Conservation (phyloP, 2,113 vertebrate genomes). For the Grus americana region DNA sequence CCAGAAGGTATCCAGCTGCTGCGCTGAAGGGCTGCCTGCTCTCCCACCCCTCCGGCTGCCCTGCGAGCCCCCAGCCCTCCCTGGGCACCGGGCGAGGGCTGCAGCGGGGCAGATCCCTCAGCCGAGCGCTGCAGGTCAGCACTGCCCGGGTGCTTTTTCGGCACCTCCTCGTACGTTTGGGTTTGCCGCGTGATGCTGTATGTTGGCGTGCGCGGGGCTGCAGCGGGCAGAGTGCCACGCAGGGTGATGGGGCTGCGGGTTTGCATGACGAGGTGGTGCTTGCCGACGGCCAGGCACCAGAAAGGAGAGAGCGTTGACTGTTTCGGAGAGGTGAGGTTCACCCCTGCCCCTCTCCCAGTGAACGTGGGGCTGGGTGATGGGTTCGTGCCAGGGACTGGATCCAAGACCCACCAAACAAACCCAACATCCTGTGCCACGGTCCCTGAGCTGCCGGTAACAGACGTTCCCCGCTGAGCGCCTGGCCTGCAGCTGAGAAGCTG, state of each 20-base stretch:
- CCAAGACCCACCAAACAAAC: neutral
- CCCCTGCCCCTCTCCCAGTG: no score
- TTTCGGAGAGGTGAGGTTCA: neutral
- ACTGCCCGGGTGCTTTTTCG: accelerated
- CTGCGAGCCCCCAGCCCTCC: neutral
- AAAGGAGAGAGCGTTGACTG: neutral
- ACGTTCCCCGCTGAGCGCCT: neutral
- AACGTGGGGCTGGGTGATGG: no score
- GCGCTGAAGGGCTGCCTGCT: neutral
- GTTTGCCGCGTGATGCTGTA: accelerated
- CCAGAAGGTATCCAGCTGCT: neutral
- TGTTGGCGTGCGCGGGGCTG: accelerated
- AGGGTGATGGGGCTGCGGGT: neutral
- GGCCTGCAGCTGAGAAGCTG: neutral
- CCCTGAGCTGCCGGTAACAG: accelerated
- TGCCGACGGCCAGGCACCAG: accelerated
- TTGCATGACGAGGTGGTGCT: accelerated
- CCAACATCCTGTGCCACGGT: accelerated
- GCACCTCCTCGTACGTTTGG: accelerated
- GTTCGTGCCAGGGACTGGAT: accelerated
- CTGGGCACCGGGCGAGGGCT: neutral
- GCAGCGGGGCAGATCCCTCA: neutral
- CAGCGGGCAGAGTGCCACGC: no score
- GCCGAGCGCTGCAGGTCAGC: neutral
- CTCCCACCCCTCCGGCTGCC: neutral